These are phyloP conservation scores for Eustalomyia histrio DNA, from an alignment of 2,888 invertebrate species.

Conservation along the genomic window DNA sequence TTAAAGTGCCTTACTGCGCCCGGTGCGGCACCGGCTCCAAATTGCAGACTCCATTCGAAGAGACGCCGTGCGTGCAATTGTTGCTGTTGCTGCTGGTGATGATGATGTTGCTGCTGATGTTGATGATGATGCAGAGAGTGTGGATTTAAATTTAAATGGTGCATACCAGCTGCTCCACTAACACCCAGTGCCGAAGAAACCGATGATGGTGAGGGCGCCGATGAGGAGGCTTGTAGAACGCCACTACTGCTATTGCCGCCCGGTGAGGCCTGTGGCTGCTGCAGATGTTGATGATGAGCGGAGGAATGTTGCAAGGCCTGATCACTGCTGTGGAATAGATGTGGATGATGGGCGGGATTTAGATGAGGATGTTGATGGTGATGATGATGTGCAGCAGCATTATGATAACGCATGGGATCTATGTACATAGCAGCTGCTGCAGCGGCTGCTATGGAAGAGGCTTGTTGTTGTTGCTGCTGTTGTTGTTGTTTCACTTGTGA, in stretches of 20 bases:
- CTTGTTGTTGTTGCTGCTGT: constrained; percentile 69
- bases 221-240: constrained; percentile 74
- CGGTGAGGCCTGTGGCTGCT: constrained; percentile 72
- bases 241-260: constrained; percentile 75
- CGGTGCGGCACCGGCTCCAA: constrained; percentile 78
- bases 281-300: constrained; percentile 67
- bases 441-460: constrained; percentile 79
- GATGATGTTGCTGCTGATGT: constrained; percentile 79
- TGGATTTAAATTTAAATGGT: constrained; percentile 78
- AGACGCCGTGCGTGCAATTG: constrained; percentile 79
- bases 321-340: constrained; percentile 78
- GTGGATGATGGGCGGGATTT: constrained; percentile 78
- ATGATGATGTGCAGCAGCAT: constrained; percentile 73
- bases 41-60: constrained; percentile 80
- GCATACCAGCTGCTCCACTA: constrained; percentile 71
- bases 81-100: constrained; percentile 80
- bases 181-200: constrained; percentile 74
- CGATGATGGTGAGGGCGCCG: constrained; percentile 74
- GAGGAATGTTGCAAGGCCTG: constrained; percentile 75
- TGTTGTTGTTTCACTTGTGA: constrained; percentile 72
- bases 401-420: constrained; percentile 79
- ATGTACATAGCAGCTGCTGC: constrained; percentile 80
- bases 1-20: constrained; percentile 79
- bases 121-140: constrained; percentile 78
- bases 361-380: constrained; percentile 79